Evolutionary conservation across 2,888 invertebrate species (phyloP).

Genomic region (Hypomecis punctinalis): DNA sequence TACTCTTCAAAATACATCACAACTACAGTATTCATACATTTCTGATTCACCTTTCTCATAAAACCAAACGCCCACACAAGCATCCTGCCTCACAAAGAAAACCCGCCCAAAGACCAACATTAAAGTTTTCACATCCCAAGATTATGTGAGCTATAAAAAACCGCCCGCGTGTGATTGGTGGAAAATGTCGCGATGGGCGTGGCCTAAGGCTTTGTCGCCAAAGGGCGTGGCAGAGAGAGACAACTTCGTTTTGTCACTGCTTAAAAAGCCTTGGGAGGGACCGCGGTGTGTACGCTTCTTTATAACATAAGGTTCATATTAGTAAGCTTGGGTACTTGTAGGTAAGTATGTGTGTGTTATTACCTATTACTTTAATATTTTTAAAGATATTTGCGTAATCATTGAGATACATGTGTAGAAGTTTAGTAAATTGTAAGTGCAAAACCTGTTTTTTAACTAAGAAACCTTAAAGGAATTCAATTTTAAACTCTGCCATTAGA

Average conservation of each 20-base stretch:
- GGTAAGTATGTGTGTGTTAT: too few species aligned
- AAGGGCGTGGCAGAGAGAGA: slow-evolving; percentile 76
- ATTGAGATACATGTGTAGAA: too few species aligned
- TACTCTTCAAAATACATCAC: not conserved
- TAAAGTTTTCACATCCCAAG: slow-evolving; percentile 41
- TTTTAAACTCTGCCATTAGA: too few species aligned
- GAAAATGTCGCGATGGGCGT: slow-evolving; percentile 80
- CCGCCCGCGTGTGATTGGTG: slow-evolving; percentile 63
- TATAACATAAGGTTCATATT: slow-evolving; percentile 16
- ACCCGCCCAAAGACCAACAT: slow-evolving; percentile 35
- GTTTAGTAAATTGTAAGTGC: too few species aligned
- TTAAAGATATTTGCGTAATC: too few species aligned
- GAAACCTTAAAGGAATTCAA: too few species aligned
- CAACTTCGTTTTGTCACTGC: slow-evolving; percentile 73
- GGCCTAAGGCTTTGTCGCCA: slow-evolving; percentile 77
- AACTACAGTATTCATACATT: not conserved
- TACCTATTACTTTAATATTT: too few species aligned
- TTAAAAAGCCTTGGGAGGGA: slow-evolving; percentile 67
- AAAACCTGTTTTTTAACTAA: too few species aligned
- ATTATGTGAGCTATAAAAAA: slow-evolving; percentile 60
- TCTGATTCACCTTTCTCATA: not conserved
- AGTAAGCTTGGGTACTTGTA: too few species aligned
- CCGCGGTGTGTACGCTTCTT: slow-evolving; percentile 36
- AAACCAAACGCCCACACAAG: slow-evolving; percentile 14
- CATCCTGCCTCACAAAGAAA: slow-evolving; percentile 16